phyloP scores from a whole-genome alignment of 2,113 vertebrate genomes.

The Cephalophus harveyi region DNA sequence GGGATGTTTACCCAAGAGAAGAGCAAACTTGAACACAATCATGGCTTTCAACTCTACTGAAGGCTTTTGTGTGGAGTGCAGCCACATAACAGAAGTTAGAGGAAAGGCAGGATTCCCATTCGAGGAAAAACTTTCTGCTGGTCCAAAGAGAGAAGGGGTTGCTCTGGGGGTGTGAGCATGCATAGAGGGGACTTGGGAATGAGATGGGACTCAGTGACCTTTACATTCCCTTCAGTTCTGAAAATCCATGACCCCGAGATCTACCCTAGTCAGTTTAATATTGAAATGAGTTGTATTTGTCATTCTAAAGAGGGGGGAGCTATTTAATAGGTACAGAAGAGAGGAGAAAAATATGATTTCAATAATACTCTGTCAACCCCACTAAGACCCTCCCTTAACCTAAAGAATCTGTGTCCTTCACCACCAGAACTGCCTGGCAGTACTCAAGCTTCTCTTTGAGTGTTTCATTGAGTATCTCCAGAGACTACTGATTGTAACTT shows the following conservation, averaged over 20 bases:
- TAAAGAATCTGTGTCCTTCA: not conserved
- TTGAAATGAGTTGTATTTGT: not conserved
- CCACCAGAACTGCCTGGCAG: not conserved
- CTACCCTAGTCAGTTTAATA: not conserved
- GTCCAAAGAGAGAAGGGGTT: not conserved
- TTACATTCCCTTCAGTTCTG: not conserved
- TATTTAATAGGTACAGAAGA: constrained; percentile 2
- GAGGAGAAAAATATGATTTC: not conserved
- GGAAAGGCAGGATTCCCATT: not conserved
- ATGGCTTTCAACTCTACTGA: not conserved
- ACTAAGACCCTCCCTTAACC: not conserved
- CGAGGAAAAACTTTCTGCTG: not conserved
- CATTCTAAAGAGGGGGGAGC: not conserved
- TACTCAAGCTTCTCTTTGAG: not conserved
- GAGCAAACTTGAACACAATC: not conserved
- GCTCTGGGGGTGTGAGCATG: not conserved
- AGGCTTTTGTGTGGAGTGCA: not conserved
- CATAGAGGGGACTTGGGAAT: not conserved
- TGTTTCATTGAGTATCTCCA: not conserved
- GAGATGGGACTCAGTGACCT: not conserved
- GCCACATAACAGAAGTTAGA: not conserved
- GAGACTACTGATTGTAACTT: not conserved
- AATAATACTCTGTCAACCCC: not conserved
- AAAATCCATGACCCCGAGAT: not conserved
- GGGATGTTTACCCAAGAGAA: not conserved